Conservation (phyloP, 2,888 invertebrate genomes). For the Achlya flavicornis region DNA sequence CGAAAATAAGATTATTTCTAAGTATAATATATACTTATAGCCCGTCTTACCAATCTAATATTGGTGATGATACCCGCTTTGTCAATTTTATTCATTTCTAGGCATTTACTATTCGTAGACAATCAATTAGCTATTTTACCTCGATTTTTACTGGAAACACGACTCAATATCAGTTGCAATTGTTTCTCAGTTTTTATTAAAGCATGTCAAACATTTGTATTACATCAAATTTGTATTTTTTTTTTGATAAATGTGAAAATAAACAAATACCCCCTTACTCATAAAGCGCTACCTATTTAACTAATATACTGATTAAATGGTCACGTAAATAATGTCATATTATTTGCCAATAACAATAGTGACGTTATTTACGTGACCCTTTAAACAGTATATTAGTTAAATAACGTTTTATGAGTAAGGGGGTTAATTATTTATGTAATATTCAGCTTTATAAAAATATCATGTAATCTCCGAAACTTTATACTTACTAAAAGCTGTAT, state of each 20-base stretch:
- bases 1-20: constrained; percentile 43
- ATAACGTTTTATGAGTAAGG: too few relatives aligned
- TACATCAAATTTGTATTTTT: too few relatives aligned
- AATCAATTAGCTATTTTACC: background rate
- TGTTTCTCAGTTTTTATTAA: background rate
- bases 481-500: background rate
- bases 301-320: too few relatives aligned
- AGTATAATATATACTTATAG: constrained; percentile 12
- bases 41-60: constrained; percentile 8
- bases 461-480: background rate
- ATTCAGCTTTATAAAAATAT: background rate
- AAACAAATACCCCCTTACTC: too few relatives aligned
- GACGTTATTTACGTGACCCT: too few relatives aligned
- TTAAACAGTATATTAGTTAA: too few relatives aligned
- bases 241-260: background rate
- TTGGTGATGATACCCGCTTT: constrained; percentile 2
- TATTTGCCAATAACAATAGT: too few relatives aligned
- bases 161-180: background rate
- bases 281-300: too few relatives aligned
- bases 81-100: background rate
- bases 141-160: background rate
- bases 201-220: background rate
- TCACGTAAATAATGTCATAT: too few relatives aligned
- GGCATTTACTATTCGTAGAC: background rate
- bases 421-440: background rate